These are phyloP conservation scores for Bagarius yarrelli DNA, from an alignment of 2,113 vertebrate species.

Conservation along the genomic window DNA sequence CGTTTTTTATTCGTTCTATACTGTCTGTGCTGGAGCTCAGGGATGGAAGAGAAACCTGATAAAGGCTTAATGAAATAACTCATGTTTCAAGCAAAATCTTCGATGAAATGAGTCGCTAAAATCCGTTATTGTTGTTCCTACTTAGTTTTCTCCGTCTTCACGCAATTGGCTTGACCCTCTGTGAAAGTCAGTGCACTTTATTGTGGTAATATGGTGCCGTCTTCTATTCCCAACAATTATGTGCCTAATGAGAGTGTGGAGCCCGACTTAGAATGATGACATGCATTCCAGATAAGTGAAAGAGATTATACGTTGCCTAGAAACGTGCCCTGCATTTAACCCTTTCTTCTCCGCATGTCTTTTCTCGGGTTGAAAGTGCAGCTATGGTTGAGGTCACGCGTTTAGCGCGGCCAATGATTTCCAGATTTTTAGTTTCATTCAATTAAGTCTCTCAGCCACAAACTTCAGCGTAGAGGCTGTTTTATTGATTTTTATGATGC, in stretches of 20 bases:
- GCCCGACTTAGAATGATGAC: slow-evolving; percentile 32
- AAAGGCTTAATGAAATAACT: slow-evolving; percentile 25
- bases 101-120: not conserved
- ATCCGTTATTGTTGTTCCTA: not conserved
- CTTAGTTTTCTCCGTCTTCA: not conserved
- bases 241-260: slow-evolving; percentile 43
- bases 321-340: slow-evolving; percentile 41
- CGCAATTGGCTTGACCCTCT: slow-evolving; percentile 15
- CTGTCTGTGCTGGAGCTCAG: not conserved
- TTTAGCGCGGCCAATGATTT: slow-evolving; percentile 40
- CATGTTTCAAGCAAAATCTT: slow-evolving; percentile 6
- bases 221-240: slow-evolving; percentile 43
- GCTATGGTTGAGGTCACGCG: not conserved
- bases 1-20: slow-evolving; percentile 28
- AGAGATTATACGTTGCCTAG: slow-evolving; percentile 48
- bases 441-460: slow-evolving; percentile 22
- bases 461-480: slow-evolving; percentile 2
- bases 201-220: slow-evolving; percentile 22
- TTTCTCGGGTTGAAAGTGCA: slow-evolving; percentile 5
- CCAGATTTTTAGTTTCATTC: slow-evolving; percentile 19
- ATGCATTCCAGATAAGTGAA: slow-evolving; percentile 42
- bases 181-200: slow-evolving; percentile 37
- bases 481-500: slow-evolving; percentile 10
- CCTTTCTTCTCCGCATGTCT: slow-evolving; percentile 25
- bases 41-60: slow-evolving; percentile 13